Evolutionary conservation across 2,888 invertebrate species (phyloP).

Genomic region (Ormyrus thymus): DNA sequence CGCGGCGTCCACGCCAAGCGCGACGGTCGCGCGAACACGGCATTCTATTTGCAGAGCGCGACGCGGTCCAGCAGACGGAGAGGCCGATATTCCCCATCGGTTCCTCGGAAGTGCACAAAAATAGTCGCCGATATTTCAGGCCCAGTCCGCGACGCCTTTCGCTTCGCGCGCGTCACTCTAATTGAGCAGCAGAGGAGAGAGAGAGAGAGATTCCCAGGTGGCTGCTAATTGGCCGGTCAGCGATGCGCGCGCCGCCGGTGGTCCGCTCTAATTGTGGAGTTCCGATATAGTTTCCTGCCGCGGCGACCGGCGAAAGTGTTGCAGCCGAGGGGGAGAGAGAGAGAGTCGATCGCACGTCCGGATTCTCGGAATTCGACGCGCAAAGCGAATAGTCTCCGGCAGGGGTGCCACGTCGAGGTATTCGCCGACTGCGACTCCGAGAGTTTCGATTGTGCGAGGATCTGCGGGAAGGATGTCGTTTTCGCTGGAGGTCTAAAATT

Average conservation of each 20-base stretch:
- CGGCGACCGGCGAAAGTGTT: slow-evolving; percentile 19
- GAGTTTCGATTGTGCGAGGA: too few species aligned
- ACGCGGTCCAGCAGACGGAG: neutral
- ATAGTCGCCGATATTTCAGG: slow-evolving; percentile 43
- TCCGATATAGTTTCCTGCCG: slow-evolving; percentile 20
- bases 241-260: slow-evolving; percentile 35
- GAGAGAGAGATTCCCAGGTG: slow-evolving; percentile 47
- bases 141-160: slow-evolving; percentile 4
- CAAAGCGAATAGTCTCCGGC: too few species aligned
- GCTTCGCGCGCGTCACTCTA: slow-evolving; percentile 35
- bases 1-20: too few species aligned
- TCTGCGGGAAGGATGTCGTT: too few species aligned
- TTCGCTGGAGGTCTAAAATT: too few species aligned
- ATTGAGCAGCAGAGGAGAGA: slow-evolving; percentile 39
- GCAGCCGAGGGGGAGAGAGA: neutral
- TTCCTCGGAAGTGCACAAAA: neutral
- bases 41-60: slow-evolving; percentile 23
- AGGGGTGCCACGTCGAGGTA: too few species aligned
- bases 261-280: slow-evolving; percentile 51
- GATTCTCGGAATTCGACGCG: neutral
- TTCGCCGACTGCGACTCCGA: too few species aligned
- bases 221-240: slow-evolving; percentile 56
- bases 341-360: slow-evolving; percentile 30
- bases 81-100: neutral
- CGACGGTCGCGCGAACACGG: too few species aligned